phyloP scores from a whole-genome alignment of 2,888 invertebrate genomes.

The Aquatica leii region DNA sequence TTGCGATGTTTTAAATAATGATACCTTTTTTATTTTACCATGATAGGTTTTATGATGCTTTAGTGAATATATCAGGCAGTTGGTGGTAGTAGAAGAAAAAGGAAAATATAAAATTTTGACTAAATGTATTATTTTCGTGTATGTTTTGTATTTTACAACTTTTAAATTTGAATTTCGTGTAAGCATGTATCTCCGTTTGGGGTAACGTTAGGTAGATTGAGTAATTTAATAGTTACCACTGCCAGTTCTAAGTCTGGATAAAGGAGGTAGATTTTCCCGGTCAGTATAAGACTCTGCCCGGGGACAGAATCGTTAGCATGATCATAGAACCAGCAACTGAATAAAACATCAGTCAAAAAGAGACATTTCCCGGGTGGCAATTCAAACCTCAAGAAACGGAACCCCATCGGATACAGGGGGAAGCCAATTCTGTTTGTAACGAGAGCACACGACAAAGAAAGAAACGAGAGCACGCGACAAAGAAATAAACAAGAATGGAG shows the following conservation, averaged over 20 bases:
- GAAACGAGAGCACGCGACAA: too few species aligned
- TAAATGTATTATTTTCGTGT: too few species aligned
- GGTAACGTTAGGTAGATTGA: background rate
- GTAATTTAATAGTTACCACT: background rate
- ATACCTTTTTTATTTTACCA: too few species aligned
- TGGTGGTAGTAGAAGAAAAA: too few species aligned
- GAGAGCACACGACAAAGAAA: background rate
- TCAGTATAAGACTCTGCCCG: background rate
- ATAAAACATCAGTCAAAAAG: background rate
- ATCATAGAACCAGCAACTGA: background rate
- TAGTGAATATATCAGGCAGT: too few species aligned
- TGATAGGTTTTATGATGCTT: too few species aligned
- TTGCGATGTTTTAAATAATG: too few species aligned
- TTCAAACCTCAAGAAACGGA: background rate
- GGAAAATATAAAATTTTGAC: too few species aligned
- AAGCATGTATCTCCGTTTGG: background rate
- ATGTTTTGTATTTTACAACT: too few species aligned
- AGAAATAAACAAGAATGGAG: background rate
- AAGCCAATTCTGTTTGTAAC: background rate
- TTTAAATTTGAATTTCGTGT: too few species aligned
- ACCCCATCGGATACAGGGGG: background rate
- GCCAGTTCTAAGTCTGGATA: background rate
- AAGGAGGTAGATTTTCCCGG: background rate
- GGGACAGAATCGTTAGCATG: background rate
- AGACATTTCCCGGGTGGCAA: background rate